Evolutionary conservation across 2,113 vertebrate genomes (phyloP).

Genomic region (Gymnarchus niloticus): DNA sequence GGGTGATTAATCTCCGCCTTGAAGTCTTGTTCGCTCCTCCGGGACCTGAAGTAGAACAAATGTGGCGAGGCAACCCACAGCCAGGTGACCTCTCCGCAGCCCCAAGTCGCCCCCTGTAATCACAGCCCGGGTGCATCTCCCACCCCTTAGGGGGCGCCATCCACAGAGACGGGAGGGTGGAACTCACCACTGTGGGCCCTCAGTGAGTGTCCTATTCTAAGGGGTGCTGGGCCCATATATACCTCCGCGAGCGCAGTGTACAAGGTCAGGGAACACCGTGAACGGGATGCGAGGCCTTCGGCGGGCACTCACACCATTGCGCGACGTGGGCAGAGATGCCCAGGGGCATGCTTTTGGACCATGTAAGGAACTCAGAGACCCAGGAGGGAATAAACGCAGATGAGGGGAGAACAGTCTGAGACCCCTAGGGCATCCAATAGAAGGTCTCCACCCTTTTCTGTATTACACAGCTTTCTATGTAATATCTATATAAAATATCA

Average conservation of each 20-base stretch:
- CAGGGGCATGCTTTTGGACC: background rate
- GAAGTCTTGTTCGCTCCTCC: constrained; percentile 29
- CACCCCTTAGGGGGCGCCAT: background rate
- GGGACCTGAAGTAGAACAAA: constrained; percentile 28
- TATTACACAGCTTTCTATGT: no score
- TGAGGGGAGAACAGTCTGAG: no score
- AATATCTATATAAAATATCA: no score
- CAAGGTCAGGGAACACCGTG: no score
- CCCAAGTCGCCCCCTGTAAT: constrained; percentile 13
- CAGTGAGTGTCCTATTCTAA: background rate
- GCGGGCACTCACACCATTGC: background rate
- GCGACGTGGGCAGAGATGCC: background rate
- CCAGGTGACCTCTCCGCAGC: constrained; percentile 39
- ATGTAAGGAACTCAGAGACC: background rate
- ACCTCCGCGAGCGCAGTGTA: background rate
- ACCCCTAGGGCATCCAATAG: no score
- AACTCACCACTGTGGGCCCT: background rate
- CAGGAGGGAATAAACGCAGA: no score
- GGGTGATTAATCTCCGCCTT: constrained; percentile 44
- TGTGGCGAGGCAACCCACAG: constrained; percentile 27
- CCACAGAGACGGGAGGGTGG: background rate
- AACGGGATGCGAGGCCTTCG: background rate
- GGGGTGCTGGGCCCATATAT: background rate
- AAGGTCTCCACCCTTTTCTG: no score
- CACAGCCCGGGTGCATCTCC: background rate